Conservation (phyloP, 2,113 vertebrate species). For the Cyphotilapia sp. region DNA sequence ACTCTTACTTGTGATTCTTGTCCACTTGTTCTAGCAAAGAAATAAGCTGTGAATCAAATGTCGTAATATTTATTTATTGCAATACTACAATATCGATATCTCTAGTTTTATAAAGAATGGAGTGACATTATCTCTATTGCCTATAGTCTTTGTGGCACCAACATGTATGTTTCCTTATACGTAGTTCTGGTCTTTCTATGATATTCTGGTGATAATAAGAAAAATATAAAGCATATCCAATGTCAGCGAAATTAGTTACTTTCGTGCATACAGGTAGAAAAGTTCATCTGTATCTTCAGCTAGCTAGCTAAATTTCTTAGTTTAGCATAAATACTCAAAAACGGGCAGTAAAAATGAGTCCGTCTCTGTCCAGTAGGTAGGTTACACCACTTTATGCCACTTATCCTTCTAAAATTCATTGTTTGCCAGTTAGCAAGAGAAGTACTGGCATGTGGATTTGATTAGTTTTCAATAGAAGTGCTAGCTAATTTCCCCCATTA, state of each 20-base stretch:
- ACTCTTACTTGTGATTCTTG: not conserved
- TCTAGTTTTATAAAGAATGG: not conserved
- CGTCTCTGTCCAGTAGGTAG: rapidly evolving
- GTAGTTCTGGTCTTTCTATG: not conserved
- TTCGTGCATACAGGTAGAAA: not conserved
- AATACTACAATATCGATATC: not conserved
- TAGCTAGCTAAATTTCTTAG: not conserved
- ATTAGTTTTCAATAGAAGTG: not conserved
- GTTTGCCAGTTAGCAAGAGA: not conserved
- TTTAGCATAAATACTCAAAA: not conserved
- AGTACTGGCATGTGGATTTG: not conserved
- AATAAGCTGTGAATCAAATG: not conserved
- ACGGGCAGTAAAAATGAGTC: not conserved
- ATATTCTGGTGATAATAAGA: not conserved
- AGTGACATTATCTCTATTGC: not conserved
- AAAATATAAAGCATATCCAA: not conserved
- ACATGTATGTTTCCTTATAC: not conserved
- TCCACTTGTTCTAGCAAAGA: not conserved
- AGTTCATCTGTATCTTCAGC: not conserved
- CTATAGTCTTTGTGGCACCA: not conserved
- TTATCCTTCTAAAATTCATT: not conserved
- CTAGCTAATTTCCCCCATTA: not conserved
- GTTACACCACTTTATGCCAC: not conserved
- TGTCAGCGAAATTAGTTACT: not conserved
- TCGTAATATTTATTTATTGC: not conserved